phyloP scores from a whole-genome alignment of 92 coral and sea anemone genomes.

The Porites rus region DNA sequence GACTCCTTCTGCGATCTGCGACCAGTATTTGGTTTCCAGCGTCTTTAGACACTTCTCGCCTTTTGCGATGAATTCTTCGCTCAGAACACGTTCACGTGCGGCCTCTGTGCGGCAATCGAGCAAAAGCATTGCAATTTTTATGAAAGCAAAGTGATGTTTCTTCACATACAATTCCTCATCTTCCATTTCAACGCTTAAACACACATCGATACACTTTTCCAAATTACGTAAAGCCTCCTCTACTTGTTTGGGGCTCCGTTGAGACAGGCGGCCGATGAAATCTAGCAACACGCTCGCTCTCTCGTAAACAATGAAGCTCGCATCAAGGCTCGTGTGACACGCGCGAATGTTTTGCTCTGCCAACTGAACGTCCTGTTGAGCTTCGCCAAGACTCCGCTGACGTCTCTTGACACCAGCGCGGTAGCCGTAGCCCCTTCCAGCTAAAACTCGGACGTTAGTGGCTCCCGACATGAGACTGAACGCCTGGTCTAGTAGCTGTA shows the following conservation, averaged over 20 bases:
- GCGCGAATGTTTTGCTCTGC: conserved; percentile 56
- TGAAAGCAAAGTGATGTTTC: conserved; percentile 82
- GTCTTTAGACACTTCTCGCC: conserved; percentile 62
- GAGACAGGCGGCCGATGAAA: conserved; percentile 43
- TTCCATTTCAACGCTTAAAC: conserved; percentile 41
- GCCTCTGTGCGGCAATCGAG: conserved; percentile 81
- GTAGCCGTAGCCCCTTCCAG: conserved; percentile 59
- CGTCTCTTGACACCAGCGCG: conserved; percentile 72
- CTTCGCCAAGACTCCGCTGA: conserved; percentile 63
- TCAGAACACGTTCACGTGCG: conserved; percentile 62
- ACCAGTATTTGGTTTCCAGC: conserved; percentile 58
- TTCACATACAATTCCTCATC: conserved; percentile 60
- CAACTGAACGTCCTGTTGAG: conserved; percentile 37
- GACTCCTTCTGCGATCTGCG: conserved; percentile 54
- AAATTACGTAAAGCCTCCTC: conserved; percentile 44
- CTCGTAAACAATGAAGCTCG: conserved; percentile 69
- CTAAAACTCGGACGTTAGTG: conserved; percentile 24
- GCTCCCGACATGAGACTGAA: conserved; percentile 20
- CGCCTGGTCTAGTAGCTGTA: conserved; percentile 44
- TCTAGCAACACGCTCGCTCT: conserved; percentile 73
- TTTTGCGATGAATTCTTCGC: conserved; percentile 54
- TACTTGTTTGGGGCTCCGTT: background rate
- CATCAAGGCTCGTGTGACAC: conserved; percentile 54
- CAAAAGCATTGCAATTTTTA: conserved; percentile 73
- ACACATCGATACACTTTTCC: conserved; percentile 68